These are phyloP conservation scores for Todus mexicanus DNA, from an alignment of 2,797 vertebrate genomes.

Conservation along the genomic window DNA sequence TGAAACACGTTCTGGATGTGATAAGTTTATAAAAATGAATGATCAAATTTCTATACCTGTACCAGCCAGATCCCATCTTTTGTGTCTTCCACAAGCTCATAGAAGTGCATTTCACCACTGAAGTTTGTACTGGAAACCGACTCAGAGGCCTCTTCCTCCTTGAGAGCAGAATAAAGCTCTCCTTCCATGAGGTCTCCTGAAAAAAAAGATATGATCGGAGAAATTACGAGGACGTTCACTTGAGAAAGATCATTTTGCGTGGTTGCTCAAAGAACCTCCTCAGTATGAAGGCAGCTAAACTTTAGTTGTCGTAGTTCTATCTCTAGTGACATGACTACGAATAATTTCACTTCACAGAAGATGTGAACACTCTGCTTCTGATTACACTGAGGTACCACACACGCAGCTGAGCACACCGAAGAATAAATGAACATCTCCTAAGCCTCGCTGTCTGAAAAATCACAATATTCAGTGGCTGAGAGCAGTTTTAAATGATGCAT, in stretches of 20 bases:
- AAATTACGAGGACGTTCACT: not conserved
- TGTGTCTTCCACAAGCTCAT: constrained; percentile 96
- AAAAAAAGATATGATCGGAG: not conserved
- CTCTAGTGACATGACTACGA: not conserved
- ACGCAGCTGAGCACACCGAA: fast-evolving
- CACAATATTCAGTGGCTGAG: not conserved
- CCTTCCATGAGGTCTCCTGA: constrained; percentile 94
- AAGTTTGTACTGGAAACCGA: constrained; percentile 89
- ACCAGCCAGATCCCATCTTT: constrained; percentile 99
- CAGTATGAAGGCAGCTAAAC: not conserved
- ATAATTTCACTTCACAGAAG: not conserved
- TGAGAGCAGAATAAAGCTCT: constrained; percentile 95
- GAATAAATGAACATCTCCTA: not conserved
- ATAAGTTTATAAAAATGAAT: not conserved
- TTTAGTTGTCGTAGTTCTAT: not conserved
- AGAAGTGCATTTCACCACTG: constrained; percentile 97
- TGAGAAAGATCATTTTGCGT: not conserved
- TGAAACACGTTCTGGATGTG: not conserved
- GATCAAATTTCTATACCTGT: constrained; percentile 77
- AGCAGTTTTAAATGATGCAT: not conserved
- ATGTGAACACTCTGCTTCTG: not conserved
- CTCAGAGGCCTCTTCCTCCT: constrained; percentile 89
- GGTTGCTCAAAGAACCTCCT: not conserved
- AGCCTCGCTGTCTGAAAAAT: not conserved
- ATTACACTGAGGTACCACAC: not conserved